phyloP scores from a whole-genome alignment of 2,888 invertebrate genomes.

The Drosophila koepferae region DNA sequence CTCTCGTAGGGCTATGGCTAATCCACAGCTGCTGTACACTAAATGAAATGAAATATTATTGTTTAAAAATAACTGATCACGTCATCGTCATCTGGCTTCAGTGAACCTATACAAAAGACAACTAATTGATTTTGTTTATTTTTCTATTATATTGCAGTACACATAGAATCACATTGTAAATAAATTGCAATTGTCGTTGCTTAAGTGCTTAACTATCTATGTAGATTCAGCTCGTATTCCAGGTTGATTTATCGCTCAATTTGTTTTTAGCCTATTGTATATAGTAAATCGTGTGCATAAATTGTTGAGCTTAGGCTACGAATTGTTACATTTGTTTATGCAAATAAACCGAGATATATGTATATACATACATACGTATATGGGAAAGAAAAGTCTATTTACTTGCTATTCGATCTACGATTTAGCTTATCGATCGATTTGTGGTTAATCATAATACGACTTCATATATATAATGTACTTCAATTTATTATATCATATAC shows the following conservation, averaged over 20 bases:
- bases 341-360: slow-evolving; percentile 34
- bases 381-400: neutral
- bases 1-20: slow-evolving; percentile 26
- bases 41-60: slow-evolving; percentile 30
- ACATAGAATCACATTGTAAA: neutral
- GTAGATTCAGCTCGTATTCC: slow-evolving; percentile 1
- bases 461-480: neutral
- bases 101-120: slow-evolving; percentile 34
- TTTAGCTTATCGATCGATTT: slow-evolving; percentile 12
- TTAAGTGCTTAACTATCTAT: slow-evolving; percentile 12
- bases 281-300: neutral
- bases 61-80: slow-evolving; percentile 61
- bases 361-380: neutral
- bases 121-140: slow-evolving; percentile 51
- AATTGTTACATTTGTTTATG: slow-evolving; percentile 44
- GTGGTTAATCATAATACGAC: slow-evolving; percentile 12
- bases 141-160: slow-evolving; percentile 20
- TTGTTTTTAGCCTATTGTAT: slow-evolving; percentile 20
- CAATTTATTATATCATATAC: slow-evolving; percentile 12
- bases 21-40: slow-evolving; percentile 27
- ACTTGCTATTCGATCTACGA: slow-evolving; percentile 10
- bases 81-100: slow-evolving; percentile 61
- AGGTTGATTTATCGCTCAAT: slow-evolving; percentile 27
- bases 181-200: slow-evolving; percentile 20
- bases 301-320: neutral